A percentile compares a stretch with the other conserved stretches of the same genome.
Evolutionary conservation across 1,140 invertebrate genomes (phyloP).

Genomic region (Nasonia giraulti): DNA sequence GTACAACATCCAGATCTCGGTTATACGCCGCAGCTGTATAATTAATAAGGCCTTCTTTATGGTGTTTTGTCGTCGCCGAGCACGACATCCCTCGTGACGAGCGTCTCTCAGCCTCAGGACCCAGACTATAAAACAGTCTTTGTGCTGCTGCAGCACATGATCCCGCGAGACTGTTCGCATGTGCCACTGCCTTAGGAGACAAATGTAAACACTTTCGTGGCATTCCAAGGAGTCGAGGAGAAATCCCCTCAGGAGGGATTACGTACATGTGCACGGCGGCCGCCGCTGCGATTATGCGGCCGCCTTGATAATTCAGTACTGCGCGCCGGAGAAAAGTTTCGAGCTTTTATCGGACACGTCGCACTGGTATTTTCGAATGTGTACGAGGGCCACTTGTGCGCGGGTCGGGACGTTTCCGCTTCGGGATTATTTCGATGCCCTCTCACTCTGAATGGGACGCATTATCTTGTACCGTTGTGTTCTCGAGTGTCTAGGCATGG

Average conservation of each 20-base stretch:
- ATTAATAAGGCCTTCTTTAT: conserved; percentile 73
- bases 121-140: conserved; percentile 74
- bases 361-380: conserved; percentile 15
- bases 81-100: conserved; percentile 66
- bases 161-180: not conserved
- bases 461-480: conserved; percentile 26
- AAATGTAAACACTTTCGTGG: conserved; percentile 71
- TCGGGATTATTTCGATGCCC: conserved; percentile 11
- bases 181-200: conserved; percentile 58
- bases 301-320: conserved; percentile 30
- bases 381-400: conserved; percentile 35
- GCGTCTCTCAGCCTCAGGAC: conserved; percentile 57
- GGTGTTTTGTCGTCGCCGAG: conserved; percentile 67
- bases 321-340: not conserved
- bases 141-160: conserved; percentile 56
- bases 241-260: conserved; percentile 23
- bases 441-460: conserved; percentile 1
- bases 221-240: conserved; percentile 50
- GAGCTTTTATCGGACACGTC: conserved; percentile 16
- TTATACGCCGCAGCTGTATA: conserved; percentile 57
- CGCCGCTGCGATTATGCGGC: conserved; percentile 11
- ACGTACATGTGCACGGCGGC: not conserved
- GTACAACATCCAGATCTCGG: not conserved
- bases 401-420: not conserved
- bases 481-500: not conserved